Percentiles rank a stretch among this genome's conserved stretches.
Evolutionary conservation across 2,888 invertebrate species (phyloP).

Genomic region (Athalia circularis): DNA sequence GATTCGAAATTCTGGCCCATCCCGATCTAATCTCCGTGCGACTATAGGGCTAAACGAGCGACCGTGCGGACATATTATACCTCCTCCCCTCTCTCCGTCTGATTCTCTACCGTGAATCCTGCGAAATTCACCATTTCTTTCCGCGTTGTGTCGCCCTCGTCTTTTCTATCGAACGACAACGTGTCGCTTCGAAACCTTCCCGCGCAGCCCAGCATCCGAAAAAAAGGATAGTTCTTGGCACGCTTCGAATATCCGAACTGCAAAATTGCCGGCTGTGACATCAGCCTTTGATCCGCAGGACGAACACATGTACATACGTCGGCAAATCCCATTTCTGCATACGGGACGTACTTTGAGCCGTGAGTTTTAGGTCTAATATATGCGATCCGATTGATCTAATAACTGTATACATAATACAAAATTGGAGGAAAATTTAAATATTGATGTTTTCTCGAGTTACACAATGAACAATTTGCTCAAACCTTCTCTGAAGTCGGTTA

Average conservation of each 20-base stretch:
- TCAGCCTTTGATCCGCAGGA: slow-evolving; percentile 34
- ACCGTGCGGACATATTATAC: slow-evolving; percentile 35
- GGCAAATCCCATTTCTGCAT: not conserved
- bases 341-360: not conserved
- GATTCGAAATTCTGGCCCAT: slow-evolving; percentile 36
- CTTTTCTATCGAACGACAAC: slow-evolving; percentile 12
- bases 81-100: not conserved
- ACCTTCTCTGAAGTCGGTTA: too few relatives aligned
- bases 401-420: too few relatives aligned
- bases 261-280: slow-evolving; percentile 31
- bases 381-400: not conserved
- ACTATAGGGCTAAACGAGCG: slow-evolving; percentile 35
- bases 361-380: not conserved
- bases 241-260: slow-evolving; percentile 9
- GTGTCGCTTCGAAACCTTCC: too few relatives aligned
- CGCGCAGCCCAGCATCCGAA: too few relatives aligned
- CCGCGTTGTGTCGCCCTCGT: not conserved
- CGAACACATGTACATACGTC: slow-evolving; percentile 12
- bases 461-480: too few relatives aligned
- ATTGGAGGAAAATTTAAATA: too few relatives aligned
- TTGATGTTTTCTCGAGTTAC: too few relatives aligned
- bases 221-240: not conserved
- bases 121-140: not conserved
- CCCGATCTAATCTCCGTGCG: slow-evolving; percentile 43
- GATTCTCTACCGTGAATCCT: not conserved